These are phyloP conservation scores for Hemibagrus guttatus DNA, from an alignment of 2,797 vertebrate species.

Conservation along the genomic window DNA sequence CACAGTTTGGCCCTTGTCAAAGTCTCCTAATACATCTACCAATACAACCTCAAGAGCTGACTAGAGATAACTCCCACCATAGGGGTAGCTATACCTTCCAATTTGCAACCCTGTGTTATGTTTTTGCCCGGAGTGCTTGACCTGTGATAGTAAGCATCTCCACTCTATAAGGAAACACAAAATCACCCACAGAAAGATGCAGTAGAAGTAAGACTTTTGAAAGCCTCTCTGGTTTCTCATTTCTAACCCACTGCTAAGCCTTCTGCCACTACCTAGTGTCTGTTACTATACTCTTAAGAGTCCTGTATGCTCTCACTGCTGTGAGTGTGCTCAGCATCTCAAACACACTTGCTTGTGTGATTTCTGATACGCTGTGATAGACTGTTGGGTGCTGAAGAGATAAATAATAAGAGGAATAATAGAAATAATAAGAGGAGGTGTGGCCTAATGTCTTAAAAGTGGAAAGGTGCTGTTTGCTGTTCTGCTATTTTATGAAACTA, in stretches of 20 bases:
- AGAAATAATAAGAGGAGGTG: neutral
- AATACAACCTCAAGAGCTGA: too few species aligned
- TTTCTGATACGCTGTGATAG: neutral
- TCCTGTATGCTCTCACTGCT: neutral
- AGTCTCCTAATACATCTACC: too few species aligned
- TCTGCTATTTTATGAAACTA: neutral
- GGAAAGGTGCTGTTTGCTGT: neutral
- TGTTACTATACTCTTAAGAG: neutral
- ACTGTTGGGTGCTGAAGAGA: neutral
- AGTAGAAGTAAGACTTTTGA: neutral
- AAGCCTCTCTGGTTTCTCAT: neutral
- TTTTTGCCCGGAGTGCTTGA: neutral
- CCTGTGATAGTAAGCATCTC: neutral
- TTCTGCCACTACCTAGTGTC: neutral
- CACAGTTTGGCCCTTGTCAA: too few species aligned
- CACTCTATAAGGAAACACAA: neutral
- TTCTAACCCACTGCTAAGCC: neutral
- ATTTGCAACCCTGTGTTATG: neutral
- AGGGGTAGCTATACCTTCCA: neutral
- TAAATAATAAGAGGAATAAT: neutral
- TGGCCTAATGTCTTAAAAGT: neutral
- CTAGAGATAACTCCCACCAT: neutral
- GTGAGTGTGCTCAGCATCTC: constrained; percentile 1
- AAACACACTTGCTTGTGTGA: constrained; percentile 1
- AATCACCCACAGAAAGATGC: constrained; percentile 3